Evolutionary conservation across 2,113 vertebrate genomes (phyloP), one percentile per base, ranked within the genome.

Genomic region (Clarias gariepinus): DNA sequence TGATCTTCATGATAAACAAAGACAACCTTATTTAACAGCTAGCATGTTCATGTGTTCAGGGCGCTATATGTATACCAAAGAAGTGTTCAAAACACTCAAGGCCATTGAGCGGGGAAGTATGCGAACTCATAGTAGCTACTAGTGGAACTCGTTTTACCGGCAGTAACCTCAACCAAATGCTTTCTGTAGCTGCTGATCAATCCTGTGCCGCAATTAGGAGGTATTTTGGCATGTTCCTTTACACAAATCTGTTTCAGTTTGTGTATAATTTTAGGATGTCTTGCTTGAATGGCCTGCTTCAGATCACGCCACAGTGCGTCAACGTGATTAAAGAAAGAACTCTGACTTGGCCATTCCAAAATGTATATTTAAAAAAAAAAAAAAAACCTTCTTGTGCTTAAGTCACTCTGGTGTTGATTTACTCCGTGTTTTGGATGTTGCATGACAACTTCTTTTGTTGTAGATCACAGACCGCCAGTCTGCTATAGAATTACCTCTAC

Each of bases 161-260:
- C 74, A 55, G 74, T 15, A 77, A n/a, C 13, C 52, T n/a, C 53
- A 18, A 57, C 28, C 15, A 57, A 79, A 79, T 58, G 76, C 53
- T 79, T 78, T 57, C 53, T 79, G 76, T 60, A 80, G 78, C 30
- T 80, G 57, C 78, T 80, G 78, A 80, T 80, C 55, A 36, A 60
- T 80, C 78, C 55, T 36, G 18, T 12, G 30, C 57, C 1, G 57
- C 78, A 58, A 80, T 80, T 80, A 80, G 28, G 28, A 80, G 78
- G 57, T 80, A 80, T 80, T 60, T 80, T 80, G 78, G 78, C 78
- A 33, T 23, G n/a, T 36, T 55, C 28, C 15, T 57, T 83, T 71
- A 71, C 57, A 83, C 61, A 68, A 53, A 66, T 53, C 63, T 68
- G 61, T 83, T 83, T 83, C 41, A 33, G 61, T 68, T 53, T 68